Conservation (phyloP, 2,113 vertebrate species). For the zebrafish (Danio rerio) region DNA sequence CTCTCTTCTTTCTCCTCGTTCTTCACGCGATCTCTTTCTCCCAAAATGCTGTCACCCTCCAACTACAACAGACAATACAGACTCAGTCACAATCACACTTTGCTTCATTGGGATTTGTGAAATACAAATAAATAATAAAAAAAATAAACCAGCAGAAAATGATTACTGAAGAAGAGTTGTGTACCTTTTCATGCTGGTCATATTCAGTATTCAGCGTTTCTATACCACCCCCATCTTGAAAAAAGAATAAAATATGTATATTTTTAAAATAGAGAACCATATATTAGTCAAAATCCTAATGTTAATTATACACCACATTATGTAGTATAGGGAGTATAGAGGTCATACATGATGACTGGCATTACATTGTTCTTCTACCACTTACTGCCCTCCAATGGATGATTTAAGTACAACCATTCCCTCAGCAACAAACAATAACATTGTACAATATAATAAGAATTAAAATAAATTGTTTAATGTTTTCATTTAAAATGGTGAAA, state of each 20-base stretch:
- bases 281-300: neutral
- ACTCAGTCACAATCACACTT: neutral
- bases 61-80: neutral
- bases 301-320: neutral
- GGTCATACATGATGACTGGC: neutral
- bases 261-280: neutral
- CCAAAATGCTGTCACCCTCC: constrained; percentile 23
- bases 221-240: constrained; percentile 31
- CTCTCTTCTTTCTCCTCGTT: constrained; percentile 58
- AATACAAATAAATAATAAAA: neutral
- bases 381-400: constrained; percentile 33
- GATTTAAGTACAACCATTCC: neutral
- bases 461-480: no score
- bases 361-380: neutral
- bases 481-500: no score
- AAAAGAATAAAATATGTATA: neutral
- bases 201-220: constrained; percentile 51
- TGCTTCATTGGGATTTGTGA: neutral
- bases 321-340: neutral
- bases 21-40: constrained; percentile 40
- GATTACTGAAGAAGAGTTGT: neutral
- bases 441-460: no score
- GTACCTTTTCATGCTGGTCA: constrained; percentile 46
- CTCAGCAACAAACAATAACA: neutral
- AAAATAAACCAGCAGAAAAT: neutral